phyloP scores from a whole-genome alignment of 2,888 invertebrate species.

The Loripinus fragilis region DNA sequence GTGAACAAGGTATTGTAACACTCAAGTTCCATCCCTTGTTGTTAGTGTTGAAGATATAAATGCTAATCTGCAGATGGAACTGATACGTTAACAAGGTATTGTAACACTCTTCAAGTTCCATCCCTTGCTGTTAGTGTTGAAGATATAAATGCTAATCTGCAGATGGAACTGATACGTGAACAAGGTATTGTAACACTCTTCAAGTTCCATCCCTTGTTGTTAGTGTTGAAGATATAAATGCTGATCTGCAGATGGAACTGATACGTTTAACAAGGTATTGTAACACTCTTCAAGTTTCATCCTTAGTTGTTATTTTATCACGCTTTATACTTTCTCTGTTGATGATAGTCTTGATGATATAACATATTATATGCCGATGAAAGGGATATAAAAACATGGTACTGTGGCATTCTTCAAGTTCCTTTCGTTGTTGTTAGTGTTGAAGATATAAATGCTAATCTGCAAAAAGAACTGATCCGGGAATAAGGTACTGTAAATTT shows the following conservation, averaged over 20 bases:
- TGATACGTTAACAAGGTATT: conserved; percentile 41
- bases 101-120: too few relatives aligned
- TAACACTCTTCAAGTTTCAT: conserved; percentile 28
- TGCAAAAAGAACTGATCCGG: conserved; percentile 36
- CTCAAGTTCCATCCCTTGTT: conserved; percentile 30
- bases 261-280: conserved; percentile 29
- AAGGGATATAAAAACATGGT: conserved; percentile 38
- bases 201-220: conserved; percentile 32
- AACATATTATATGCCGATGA: conserved; percentile 42
- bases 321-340: too few relatives aligned
- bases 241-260: conserved; percentile 47
- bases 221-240: conserved; percentile 42
- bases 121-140: conserved; percentile 38
- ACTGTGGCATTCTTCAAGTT: too few relatives aligned
- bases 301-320: conserved; percentile 24
- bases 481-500: conserved; percentile 47
- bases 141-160: conserved; percentile 50
- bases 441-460: conserved; percentile 49
- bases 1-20: conserved; percentile 25
- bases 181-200: too few relatives aligned
- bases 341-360: conserved; percentile 52
- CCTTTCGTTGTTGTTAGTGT: conserved; percentile 34
- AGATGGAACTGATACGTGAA: conserved; percentile 31
- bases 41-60: conserved; percentile 45
- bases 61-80: conserved; percentile 45